Conservation (phyloP, 2,797 vertebrate genomes). For the Gambelia wislizenii region DNA sequence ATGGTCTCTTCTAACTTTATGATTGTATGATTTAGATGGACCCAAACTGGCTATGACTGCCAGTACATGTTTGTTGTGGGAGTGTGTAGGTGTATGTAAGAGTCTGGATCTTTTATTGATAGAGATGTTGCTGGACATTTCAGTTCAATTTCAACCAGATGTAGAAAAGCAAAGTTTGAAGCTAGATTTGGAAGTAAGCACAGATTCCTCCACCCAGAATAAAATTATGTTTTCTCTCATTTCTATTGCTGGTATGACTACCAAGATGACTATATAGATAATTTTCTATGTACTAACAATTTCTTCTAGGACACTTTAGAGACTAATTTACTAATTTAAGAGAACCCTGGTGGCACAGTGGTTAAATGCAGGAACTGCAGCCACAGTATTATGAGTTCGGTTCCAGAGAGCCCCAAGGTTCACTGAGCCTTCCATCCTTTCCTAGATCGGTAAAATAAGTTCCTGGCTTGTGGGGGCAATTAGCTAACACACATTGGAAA, state of each 20-base stretch:
- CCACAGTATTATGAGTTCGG: no score
- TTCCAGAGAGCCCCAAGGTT: no score
- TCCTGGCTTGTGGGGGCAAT: no score
- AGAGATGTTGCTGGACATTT: not conserved
- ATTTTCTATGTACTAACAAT: not conserved
- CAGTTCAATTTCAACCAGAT: not conserved
- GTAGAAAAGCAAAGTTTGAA: not conserved
- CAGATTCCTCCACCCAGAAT: not conserved
- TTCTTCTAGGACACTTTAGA: not conserved
- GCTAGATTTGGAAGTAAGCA: not conserved
- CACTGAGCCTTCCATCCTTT: no score
- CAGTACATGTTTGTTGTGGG: no score
- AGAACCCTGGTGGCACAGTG: no score
- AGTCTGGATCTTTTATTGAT: not conserved
- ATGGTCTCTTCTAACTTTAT: no score
- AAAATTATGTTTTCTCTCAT: not conserved
- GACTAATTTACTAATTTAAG: no score
- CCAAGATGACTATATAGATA: not conserved
- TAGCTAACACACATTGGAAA: no score
- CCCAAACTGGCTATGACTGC: not conserved
- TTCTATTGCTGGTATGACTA: not conserved
- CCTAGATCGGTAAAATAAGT: no score
- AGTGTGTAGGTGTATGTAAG: not conserved
- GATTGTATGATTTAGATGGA: not conserved
- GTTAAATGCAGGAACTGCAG: no score